These are phyloP conservation scores for Dendrolimus pini DNA, from an alignment of 2,888 invertebrate genomes.

Conservation along the genomic window DNA sequence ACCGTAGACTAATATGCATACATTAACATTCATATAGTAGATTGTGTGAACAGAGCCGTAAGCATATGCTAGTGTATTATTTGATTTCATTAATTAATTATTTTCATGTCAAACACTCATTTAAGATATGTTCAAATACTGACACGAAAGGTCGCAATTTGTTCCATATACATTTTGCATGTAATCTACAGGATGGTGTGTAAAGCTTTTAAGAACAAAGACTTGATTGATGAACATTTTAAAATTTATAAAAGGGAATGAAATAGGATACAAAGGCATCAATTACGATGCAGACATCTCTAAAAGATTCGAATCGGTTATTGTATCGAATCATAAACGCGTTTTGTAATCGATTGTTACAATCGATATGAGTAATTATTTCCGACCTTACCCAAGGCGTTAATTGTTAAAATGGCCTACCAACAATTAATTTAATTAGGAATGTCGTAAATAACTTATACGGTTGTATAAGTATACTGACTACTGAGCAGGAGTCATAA, in stretches of 20 bases:
- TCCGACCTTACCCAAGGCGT: constrained; percentile 60
- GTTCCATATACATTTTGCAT: too few species aligned
- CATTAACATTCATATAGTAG: too few species aligned
- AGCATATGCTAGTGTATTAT: too few species aligned
- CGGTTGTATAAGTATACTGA: background rate
- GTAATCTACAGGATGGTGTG: too few species aligned
- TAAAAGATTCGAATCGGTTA: constrained; percentile 53
- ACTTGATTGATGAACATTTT: background rate
- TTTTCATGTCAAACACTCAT: too few species aligned
- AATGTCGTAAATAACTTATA: constrained; percentile 19
- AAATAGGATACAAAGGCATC: background rate
- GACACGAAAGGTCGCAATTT: too few species aligned
- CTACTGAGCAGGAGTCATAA: background rate
- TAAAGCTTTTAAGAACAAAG: background rate
- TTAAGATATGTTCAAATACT: too few species aligned
- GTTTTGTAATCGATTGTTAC: constrained; percentile 57
- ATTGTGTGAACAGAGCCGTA: too few species aligned
- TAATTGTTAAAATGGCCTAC: constrained; percentile 52
- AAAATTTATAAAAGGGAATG: background rate
- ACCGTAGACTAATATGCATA: too few species aligned
- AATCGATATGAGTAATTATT: constrained; percentile 57
- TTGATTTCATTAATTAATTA: too few species aligned
- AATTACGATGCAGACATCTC: constrained; percentile 28
- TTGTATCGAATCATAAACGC: constrained; percentile 50
- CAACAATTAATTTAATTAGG: constrained; percentile 61